Base-by-base conservation (phyloP, 2,797 vertebrate species). In the Alectoris magna region DNA sequence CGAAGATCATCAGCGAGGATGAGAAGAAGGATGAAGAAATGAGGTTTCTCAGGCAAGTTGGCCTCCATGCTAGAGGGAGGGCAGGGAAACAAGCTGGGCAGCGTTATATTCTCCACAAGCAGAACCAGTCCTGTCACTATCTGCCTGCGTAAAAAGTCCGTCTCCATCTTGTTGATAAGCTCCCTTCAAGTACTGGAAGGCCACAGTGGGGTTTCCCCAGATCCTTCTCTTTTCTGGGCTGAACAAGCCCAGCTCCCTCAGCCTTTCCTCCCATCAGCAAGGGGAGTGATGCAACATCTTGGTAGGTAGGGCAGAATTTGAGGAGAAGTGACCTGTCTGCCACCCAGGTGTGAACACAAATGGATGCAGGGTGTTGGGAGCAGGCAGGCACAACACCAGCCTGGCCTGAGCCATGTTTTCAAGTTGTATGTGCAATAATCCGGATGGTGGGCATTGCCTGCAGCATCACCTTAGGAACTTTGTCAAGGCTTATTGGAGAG, bases 1-100 rank as follows among this genome's bases (percentile, higher is more conserved):
- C 99, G 4, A 99, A 99, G 97, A 99, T 99, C 97, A 99, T 99
- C 97, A 96, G 97, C 0, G 99, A 99, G 1, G 99, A 99, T 51
- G 99, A 99, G 97, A 99, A 99, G 97, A 99, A 99, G 91, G 98
- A 99, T 9, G 99, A 99, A 90, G 99, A 99, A 96, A 99, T 99
- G 99, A 97, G 99, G 72, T 99, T 99, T 82, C 98, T 99, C 96
- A 99, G 99, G 99, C 98, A 97, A 95, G 98, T 83, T 66, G 34
- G 26, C 60, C 69, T 3, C 72, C 75, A 63, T 38, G 55, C 9
- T 18, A 27, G 38, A 76, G 34, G 68, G 41, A 84, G 41, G 9
- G 55, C 53, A 81, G 39, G n/a, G 15, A 0, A 0, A 14, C 0
- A 1, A 59, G 26, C 29, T 8, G 21, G 39, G 17, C 38, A 46